Conservation (phyloP, 2,888 invertebrate genomes). For the Brassicogethes aeneus region DNA sequence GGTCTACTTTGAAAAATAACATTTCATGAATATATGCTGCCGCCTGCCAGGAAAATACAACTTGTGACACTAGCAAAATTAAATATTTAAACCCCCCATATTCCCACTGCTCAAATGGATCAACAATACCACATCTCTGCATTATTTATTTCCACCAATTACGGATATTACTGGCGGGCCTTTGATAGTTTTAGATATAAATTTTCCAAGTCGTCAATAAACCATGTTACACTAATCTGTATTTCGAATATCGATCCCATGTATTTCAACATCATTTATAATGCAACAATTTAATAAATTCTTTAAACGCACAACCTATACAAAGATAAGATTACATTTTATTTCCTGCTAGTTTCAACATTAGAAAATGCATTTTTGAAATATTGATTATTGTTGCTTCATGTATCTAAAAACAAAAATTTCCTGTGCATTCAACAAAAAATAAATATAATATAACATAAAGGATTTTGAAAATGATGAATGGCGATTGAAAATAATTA, state of each 20-base stretch:
- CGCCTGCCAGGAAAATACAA: neutral
- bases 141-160: slow-evolving; percentile 1
- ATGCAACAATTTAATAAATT: too few relatives aligned
- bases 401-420: too few relatives aligned
- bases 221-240: neutral
- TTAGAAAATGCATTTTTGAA: too few relatives aligned
- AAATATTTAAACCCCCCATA: slow-evolving; percentile 2
- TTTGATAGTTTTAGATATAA: slow-evolving; percentile 1
- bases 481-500: too few relatives aligned
- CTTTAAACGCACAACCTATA: too few relatives aligned
- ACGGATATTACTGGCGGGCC: neutral
- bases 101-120: slow-evolving; percentile 1
- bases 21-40: slow-evolving; percentile 1
- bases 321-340: too few relatives aligned
- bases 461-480: too few relatives aligned
- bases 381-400: too few relatives aligned
- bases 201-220: neutral
- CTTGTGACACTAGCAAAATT: slow-evolving; percentile 2
- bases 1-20: slow-evolving; percentile 6
- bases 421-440: too few relatives aligned
- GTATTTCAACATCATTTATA: too few relatives aligned
- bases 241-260: neutral
- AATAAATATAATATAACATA: too few relatives aligned
- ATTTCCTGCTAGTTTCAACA: too few relatives aligned
- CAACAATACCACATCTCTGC: slow-evolving; percentile 1